Evolutionary conservation across 2,113 vertebrate genomes (phyloP).

Genomic region (Gadus macrocephalus): DNA sequence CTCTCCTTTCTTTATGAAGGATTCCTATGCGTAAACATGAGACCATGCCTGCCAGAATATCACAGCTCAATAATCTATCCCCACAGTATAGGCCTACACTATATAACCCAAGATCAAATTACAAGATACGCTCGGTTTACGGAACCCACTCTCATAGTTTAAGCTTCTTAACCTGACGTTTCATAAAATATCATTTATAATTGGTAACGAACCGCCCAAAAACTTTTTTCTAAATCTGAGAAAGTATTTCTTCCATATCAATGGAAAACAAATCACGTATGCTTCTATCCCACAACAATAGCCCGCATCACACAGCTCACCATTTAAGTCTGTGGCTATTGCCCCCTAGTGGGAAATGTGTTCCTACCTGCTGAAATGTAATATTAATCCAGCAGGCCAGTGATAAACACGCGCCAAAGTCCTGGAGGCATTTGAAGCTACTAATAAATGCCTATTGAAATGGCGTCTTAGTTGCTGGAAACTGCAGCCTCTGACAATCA

Average conservation of each 20-base stretch:
- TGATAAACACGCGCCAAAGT: background rate
- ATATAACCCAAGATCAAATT: slow-evolving; percentile 40
- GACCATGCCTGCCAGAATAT: slow-evolving; percentile 31
- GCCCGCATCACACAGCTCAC: background rate
- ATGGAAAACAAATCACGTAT: background rate
- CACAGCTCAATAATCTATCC: slow-evolving; percentile 20
- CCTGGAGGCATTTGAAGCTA: slow-evolving; percentile 23
- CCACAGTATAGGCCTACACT: slow-evolving; percentile 34
- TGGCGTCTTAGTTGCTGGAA: slow-evolving; percentile 21
- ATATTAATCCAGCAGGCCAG: background rate
- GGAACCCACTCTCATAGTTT: slow-evolving; percentile 23
- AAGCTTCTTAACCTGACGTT: slow-evolving; percentile 17
- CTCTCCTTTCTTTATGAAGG: slow-evolving; percentile 31
- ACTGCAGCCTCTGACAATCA: slow-evolving; percentile 7
- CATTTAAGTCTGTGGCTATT: slow-evolving; percentile 9
- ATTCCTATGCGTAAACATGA: slow-evolving; percentile 39
- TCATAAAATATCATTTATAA: background rate
- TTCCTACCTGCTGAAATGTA: background rate
- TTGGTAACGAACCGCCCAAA: no score
- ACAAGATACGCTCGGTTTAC: slow-evolving; percentile 29
- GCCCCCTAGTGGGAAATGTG: background rate
- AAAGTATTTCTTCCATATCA: background rate
- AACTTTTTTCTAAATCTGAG: background rate
- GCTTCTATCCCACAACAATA: background rate
- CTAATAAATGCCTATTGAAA: slow-evolving; percentile 35